Evolutionary conservation across 1,140 invertebrate genomes (phyloP).

Genomic region (Luehdorfia chinensis): DNA sequence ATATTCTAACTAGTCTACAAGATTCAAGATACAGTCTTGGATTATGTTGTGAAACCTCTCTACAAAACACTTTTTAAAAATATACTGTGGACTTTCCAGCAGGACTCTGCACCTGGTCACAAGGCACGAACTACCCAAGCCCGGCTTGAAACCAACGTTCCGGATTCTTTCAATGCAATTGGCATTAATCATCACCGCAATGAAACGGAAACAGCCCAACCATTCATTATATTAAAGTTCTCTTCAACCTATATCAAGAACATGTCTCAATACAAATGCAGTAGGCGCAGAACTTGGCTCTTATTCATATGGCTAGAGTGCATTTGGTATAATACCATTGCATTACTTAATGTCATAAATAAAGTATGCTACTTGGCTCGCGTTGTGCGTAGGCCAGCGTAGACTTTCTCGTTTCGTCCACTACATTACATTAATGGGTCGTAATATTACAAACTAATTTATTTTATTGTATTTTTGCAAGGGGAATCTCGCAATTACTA

Average conservation of each 20-base stretch:
- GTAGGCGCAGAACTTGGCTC: not conserved
- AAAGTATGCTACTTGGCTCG: constrained; percentile 6
- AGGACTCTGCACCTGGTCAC: too few relatives aligned
- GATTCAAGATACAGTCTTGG: too few relatives aligned
- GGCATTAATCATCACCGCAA: constrained; percentile 1
- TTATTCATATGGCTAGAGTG: not conserved
- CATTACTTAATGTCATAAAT: constrained; percentile 9
- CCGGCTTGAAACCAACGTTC: too few relatives aligned
- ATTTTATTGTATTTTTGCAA: not conserved
- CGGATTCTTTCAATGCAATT: too few relatives aligned
- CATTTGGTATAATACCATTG: not conserved
- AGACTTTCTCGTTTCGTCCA: constrained; percentile 4
- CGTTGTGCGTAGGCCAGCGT: not conserved
- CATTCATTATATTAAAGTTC: constrained; percentile 8
- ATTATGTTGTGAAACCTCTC: too few relatives aligned
- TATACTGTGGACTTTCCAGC: too few relatives aligned
- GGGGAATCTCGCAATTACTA: not conserved
- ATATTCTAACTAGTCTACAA: too few relatives aligned
- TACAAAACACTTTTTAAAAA: too few relatives aligned
- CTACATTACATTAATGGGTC: not conserved
- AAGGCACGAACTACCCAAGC: too few relatives aligned
- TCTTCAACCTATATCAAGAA: not conserved
- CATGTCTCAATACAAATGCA: not conserved
- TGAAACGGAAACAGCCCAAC: not conserved
- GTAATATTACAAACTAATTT: not conserved